These are phyloP conservation scores for Glaucomys volans DNA, from an alignment of 2,113 vertebrate species.

Conservation along the genomic window DNA sequence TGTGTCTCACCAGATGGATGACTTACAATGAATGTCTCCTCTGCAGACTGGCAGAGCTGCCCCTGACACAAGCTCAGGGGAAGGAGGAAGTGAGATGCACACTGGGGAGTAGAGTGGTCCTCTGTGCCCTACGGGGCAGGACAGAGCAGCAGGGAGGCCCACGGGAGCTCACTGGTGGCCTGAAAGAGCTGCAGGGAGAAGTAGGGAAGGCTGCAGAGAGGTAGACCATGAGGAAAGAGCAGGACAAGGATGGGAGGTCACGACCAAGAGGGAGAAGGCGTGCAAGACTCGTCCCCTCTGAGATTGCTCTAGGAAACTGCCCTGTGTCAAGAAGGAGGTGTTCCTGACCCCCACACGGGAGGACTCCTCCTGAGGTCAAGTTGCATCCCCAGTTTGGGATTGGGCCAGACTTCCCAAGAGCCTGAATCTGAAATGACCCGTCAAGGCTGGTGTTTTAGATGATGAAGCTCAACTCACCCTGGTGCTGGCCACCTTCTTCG, in stretches of 20 bases:
- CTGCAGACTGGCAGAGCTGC: neutral
- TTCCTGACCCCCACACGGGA: neutral
- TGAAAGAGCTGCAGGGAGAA: neutral
- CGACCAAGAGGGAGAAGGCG: accelerated
- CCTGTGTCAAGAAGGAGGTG: neutral
- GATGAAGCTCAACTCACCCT: neutral
- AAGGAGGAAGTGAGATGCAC: neutral
- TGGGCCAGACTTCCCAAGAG: neutral
- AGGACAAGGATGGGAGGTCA: neutral
- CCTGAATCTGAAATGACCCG: neutral
- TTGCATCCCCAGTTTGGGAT: neutral
- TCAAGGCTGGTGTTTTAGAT: neutral
- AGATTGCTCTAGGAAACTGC: neutral
- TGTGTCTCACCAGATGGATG: neutral
- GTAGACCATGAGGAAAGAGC: neutral
- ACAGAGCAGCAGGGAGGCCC: neutral
- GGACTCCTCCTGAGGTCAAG: neutral
- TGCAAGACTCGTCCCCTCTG: neutral
- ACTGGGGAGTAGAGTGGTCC: neutral
- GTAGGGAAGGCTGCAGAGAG: neutral
- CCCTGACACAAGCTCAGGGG: accelerated
- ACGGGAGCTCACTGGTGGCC: neutral
- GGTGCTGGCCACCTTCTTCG: neutral
- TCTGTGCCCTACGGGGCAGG: neutral
- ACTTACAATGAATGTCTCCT: neutral